Conservation (phyloP, 2,888 invertebrate species). For the Biston betularia region DNA sequence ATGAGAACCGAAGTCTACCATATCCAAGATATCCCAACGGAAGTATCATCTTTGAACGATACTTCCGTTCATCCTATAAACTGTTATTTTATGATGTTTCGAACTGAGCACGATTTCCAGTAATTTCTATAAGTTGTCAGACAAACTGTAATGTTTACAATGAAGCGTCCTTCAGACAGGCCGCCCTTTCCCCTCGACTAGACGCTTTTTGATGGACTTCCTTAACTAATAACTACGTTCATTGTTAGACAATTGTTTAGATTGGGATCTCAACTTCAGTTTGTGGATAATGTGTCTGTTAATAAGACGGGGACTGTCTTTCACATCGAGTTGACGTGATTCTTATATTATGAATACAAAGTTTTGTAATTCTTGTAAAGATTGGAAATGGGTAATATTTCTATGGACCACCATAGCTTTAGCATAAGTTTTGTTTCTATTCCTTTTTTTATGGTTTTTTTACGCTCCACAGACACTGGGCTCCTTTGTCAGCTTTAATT, state of each 20-base stretch:
- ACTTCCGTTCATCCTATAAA: too few relatives aligned
- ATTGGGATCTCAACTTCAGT: constrained; percentile 25
- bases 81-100: too few relatives aligned
- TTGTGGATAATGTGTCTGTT: constrained; percentile 15
- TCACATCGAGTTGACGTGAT: background rate
- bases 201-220: constrained; percentile 27
- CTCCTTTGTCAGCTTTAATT: too few relatives aligned
- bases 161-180: constrained; percentile 10
- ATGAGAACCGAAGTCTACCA: too few relatives aligned
- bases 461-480: too few relatives aligned
- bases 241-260: constrained; percentile 32
- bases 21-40: too few relatives aligned
- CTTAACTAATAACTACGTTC: constrained; percentile 29
- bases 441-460: too few relatives aligned
- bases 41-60: too few relatives aligned
- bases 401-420: too few relatives aligned
- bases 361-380: background rate
- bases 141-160: constrained; percentile 9
- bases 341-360: background rate
- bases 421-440: too few relatives aligned
- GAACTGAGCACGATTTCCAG: background rate
- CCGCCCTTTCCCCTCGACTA: constrained; percentile 23
- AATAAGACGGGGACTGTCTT: constrained; percentile 1
- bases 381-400: too few relatives aligned
- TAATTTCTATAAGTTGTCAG: constrained; percentile 11